Percentiles rank a stretch among this genome's conserved stretches.
Evolutionary conservation across 1,140 invertebrate genomes (phyloP).

Genomic region (Yoshiicerus persimilis): DNA sequence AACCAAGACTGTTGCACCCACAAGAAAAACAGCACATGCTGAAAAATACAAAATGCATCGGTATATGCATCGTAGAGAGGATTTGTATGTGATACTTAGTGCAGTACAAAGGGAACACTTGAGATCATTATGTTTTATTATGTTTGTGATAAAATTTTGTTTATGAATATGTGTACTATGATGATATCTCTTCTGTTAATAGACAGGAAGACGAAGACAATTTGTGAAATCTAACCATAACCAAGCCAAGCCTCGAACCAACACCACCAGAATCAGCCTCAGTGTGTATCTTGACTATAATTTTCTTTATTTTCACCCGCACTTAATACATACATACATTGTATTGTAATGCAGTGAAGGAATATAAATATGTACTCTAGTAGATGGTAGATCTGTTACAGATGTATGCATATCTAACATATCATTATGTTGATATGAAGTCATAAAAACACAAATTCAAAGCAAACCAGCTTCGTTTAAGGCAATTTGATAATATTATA

Average conservation of each 20-base stretch:
- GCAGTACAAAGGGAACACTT: background rate
- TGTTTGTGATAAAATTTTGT: background rate
- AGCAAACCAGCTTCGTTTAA: constrained; percentile 42
- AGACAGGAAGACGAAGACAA: constrained; percentile 18
- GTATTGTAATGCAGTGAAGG: too few species aligned
- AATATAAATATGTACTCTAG: background rate
- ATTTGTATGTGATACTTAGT: background rate
- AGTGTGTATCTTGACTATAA: background rate
- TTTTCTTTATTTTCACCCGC: background rate
- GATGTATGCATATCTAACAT: background rate
- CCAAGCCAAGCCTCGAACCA: background rate
- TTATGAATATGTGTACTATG: background rate
- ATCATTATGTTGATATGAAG: constrained; percentile 26
- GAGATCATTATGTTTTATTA: background rate
- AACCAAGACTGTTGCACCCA: background rate
- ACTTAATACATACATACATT: background rate
- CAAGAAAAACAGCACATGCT: background rate
- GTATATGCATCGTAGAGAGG: background rate
- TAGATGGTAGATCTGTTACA: background rate
- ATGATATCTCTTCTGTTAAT: constrained; percentile 14
- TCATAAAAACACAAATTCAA: constrained; percentile 31
- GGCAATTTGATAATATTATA: constrained; percentile 28
- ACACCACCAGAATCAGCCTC: background rate
- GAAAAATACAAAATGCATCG: background rate
- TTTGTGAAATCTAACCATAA: constrained; percentile 17